phyloP scores from a whole-genome alignment of 2,888 invertebrate genomes.

The Machimus rusticus region DNA sequence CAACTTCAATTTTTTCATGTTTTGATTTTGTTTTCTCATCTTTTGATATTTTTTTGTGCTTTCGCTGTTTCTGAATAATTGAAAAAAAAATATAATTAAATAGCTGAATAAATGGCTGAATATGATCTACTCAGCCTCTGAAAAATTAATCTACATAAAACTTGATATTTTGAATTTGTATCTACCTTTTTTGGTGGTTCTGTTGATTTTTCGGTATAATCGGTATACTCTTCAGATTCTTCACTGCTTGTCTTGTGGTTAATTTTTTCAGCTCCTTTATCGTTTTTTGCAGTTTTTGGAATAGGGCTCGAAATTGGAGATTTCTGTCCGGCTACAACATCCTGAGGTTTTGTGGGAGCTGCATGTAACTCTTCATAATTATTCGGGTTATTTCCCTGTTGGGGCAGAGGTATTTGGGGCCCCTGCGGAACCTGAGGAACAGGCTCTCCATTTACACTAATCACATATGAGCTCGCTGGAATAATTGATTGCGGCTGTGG shows the following conservation, averaged over 20 bases:
- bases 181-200: slow-evolving; percentile 52
- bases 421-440: slow-evolving; percentile 40
- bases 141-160: too few relatives aligned
- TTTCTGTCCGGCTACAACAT: background rate
- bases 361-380: slow-evolving; percentile 14
- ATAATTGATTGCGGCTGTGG: slow-evolving; percentile 17
- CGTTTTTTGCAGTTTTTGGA: slow-evolving; percentile 19
- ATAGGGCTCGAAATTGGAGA: background rate
- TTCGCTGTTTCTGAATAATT: slow-evolving; percentile 54
- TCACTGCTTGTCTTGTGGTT: slow-evolving; percentile 39
- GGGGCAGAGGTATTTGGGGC: background rate
- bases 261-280: background rate
- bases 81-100: background rate
- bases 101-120: too few relatives aligned
- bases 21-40: slow-evolving; percentile 39
- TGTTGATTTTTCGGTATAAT: slow-evolving; percentile 56
- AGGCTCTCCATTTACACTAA: slow-evolving; percentile 42
- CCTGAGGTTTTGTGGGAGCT: slow-evolving; percentile 31
- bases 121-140: background rate
- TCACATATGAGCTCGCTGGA: slow-evolving; percentile 13
- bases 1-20: slow-evolving; percentile 42
- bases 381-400: background rate
- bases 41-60: slow-evolving; percentile 55
- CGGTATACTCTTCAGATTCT: slow-evolving; percentile 51
- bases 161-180: background rate